phyloP scores from a whole-genome alignment of 2,797 vertebrate genomes.

The Sarcophilus harrisii region DNA sequence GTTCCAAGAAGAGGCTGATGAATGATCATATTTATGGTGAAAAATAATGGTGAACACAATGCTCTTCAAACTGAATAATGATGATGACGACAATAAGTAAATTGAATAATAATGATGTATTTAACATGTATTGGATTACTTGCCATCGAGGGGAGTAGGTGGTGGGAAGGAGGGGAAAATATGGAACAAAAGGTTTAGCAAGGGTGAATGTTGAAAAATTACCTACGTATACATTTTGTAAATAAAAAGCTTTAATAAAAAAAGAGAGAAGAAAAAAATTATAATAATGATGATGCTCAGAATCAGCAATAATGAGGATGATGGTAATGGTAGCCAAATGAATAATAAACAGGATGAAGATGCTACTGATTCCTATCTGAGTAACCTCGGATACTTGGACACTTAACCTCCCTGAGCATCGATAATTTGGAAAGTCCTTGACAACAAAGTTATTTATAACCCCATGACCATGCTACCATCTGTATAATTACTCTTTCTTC shows the following conservation, averaged over 20 bases:
- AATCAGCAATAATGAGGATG: slow-evolving; percentile 5
- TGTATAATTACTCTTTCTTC: not conserved
- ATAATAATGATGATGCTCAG: not conserved
- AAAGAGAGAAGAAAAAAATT: not conserved
- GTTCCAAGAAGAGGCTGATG: not conserved
- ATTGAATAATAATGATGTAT: not conserved
- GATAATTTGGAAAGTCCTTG: not conserved
- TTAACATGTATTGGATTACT: too few relatives aligned
- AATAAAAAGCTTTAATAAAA: too few relatives aligned
- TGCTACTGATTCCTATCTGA: not conserved
- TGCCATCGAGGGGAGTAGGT: too few relatives aligned
- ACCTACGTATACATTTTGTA: too few relatives aligned
- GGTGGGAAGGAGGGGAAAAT: too few relatives aligned
- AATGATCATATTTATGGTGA: not conserved
- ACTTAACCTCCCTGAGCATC: not conserved
- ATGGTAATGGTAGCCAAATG: slow-evolving; percentile 27
- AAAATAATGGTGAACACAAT: not conserved
- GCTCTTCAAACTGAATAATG: not conserved
- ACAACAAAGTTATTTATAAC: not conserved
- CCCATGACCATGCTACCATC: not conserved
- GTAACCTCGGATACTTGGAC: not conserved
- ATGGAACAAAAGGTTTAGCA: too few relatives aligned
- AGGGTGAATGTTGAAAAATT: too few relatives aligned
- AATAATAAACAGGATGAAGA: not conserved
- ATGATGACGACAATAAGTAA: not conserved